Percentiles rank a stretch among this genome's conserved stretches.
phyloP scores from a whole-genome alignment of 2,113 vertebrate genomes.

The Macroglossus sobrinus region DNA sequence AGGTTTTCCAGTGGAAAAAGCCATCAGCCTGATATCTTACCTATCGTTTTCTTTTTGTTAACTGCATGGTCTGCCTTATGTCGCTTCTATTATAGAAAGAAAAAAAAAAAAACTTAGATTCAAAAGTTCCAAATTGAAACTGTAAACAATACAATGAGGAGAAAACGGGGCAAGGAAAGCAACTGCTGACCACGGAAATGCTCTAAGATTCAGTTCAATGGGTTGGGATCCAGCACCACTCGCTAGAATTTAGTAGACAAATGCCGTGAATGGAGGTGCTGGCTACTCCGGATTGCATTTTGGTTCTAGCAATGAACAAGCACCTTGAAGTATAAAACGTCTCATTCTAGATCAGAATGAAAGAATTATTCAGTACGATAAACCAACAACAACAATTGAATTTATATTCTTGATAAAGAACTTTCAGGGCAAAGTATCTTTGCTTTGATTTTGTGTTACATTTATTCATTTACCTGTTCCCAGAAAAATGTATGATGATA shows the following conservation, averaged over 20 bases:
- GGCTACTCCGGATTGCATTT: neutral
- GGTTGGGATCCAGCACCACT: neutral
- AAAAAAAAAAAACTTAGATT: slow-evolving; percentile 57
- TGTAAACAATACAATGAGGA: neutral
- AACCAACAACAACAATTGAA: neutral
- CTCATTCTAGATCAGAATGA: neutral
- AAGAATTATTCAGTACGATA: neutral
- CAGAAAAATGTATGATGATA: neutral
- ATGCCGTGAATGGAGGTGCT: neutral
- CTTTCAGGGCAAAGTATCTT: neutral
- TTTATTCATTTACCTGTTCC: neutral
- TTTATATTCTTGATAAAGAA: neutral
- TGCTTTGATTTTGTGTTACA: neutral
- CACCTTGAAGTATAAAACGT: neutral
- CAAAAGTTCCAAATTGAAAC: slow-evolving; percentile 25
- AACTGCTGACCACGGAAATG: accelerated
- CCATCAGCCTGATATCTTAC: slow-evolving; percentile 79
- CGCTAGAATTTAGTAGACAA: neutral
- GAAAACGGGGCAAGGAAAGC: neutral
- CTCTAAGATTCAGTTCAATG: neutral
- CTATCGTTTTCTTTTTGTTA: slow-evolving; percentile 98
- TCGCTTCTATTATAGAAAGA: slow-evolving; percentile 89
- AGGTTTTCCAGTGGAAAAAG: neutral
- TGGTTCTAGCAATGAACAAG: neutral
- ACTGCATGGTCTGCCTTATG: slow-evolving; percentile 98